Conservation (phyloP, 2,888 invertebrate species). For the Amphiduros pacificus region DNA sequence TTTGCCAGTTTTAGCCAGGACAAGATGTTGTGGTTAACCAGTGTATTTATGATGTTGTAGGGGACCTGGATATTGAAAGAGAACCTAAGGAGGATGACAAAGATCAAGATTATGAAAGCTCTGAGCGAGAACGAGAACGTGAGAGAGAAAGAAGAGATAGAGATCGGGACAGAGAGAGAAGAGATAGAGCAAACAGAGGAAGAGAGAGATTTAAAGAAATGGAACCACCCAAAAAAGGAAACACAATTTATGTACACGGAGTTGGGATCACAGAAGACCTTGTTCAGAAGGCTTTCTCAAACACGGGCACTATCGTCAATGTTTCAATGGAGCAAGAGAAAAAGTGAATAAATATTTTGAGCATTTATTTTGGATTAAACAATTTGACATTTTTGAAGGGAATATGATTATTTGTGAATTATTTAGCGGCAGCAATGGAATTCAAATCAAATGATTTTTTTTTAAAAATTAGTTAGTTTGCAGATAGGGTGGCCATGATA, state of each 20-base stretch:
- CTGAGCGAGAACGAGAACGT: conserved; percentile 25
- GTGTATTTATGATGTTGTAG: too few relatives aligned
- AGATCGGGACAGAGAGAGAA: not conserved
- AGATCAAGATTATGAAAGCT: conserved; percentile 27
- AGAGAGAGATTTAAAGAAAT: conserved; percentile 2
- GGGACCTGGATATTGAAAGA: too few relatives aligned
- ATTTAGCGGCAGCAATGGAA: too few relatives aligned
- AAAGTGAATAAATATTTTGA: conserved; percentile 63
- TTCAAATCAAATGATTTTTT: too few relatives aligned
- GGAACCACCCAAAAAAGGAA: conserved; percentile 62
- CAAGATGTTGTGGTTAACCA: not conserved
- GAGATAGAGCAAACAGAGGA: conserved; percentile 4
- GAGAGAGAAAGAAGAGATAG: not conserved
- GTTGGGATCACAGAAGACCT: conserved; percentile 79
- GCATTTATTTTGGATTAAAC: not conserved
- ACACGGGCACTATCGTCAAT: conserved; percentile 76
- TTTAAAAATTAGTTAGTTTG: too few relatives aligned
- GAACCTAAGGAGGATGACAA: too few relatives aligned
- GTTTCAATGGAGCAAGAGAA: conserved; percentile 84
- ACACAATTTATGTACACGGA: conserved; percentile 81
- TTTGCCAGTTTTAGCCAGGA: not conserved
- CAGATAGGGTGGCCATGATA: too few relatives aligned
- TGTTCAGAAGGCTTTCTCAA: conserved; percentile 74
- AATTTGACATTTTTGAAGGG: too few relatives aligned
- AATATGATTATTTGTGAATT: too few relatives aligned